Evolutionary conservation across 1,140 invertebrate genomes (phyloP), one percentile per base, ranked within the genome.

Genomic region (Meteorus sp.): DNA sequence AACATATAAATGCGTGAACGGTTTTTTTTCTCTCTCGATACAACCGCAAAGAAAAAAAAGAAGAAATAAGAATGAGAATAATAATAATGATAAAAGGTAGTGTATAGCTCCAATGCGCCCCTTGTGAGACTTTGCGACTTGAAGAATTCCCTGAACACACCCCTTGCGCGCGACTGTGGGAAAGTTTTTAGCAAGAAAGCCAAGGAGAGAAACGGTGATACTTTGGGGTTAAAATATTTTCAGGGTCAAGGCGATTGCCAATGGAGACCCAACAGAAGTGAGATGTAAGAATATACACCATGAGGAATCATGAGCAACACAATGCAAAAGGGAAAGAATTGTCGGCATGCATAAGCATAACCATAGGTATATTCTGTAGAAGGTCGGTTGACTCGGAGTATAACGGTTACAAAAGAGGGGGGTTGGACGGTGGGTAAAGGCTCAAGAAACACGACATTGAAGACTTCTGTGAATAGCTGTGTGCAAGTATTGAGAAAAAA

Each of bases 341-440:
- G 27, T 11, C 27, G 61, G 29, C 11, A 33, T 33, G n/a, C n/a
- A n/a, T n/a, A n/a, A n/a, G n/a, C n/a, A n/a, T n/a, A n/a, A n/a
- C n/a, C n/a, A n/a, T n/a, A n/a, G n/a, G n/a, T n/a, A n/a, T n/a
- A n/a, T 52, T 73, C 73, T 75, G 73, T 74, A 63, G 61, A 63
- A 67, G 70, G 64, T 74, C 64, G 64, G 53, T 57, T 63, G 65
- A 68, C 53, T 68, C 67, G 64, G 70, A 65, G 15, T 59, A 56
- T 69, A 71, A 73, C 73, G 69, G 73, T 73, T 64, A 63, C n/a
- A n/a, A n/a, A n/a, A n/a, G 72, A 72, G 56, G 50, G 59, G 57
- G 51, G 50, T 56, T 56, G 59, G 54, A 56, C 55, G 45, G 13
- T 20, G 33, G 9, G 17, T n/a, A n/a, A 39, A 43, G 25, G 47